Conservation (phyloP, 2,888 invertebrate genomes). For the Eupeodes luniger region DNA sequence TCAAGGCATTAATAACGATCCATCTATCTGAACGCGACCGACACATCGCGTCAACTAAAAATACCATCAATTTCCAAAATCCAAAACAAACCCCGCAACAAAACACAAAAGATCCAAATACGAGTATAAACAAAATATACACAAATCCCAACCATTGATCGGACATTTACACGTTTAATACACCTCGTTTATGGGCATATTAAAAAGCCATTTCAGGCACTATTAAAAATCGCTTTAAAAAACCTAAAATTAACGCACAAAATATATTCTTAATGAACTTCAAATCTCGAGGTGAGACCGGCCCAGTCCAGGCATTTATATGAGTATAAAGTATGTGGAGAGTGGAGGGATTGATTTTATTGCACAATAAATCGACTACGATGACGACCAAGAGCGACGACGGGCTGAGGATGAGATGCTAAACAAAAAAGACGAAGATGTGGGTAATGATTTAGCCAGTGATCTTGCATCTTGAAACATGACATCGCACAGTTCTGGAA, state of each 20-base stretch:
- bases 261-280: constrained; percentile 66
- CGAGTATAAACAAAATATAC: background rate
- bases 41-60: constrained; percentile 39
- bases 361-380: constrained; percentile 66
- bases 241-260: constrained; percentile 46
- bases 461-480: constrained; percentile 16
- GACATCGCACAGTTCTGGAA: background rate
- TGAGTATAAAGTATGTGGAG: background rate
- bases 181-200: constrained; percentile 71
- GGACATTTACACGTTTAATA: constrained; percentile 62
- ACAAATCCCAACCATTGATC: background rate
- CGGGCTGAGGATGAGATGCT: constrained; percentile 41
- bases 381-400: no score
- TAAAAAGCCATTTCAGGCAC: constrained; percentile 70
- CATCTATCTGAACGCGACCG: background rate
- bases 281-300: constrained; percentile 8
- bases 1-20: constrained; percentile 62
- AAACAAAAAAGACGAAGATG: constrained; percentile 21
- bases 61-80: background rate
- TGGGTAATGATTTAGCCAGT: constrained; percentile 28
- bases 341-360: constrained; percentile 52
- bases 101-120: constrained; percentile 1
- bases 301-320: background rate
- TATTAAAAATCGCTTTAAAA: constrained; percentile 69
- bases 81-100: background rate